These are phyloP conservation scores for Synanthedon andrenaeformis DNA, from an alignment of 2,888 invertebrate genomes.

Conservation along the genomic window DNA sequence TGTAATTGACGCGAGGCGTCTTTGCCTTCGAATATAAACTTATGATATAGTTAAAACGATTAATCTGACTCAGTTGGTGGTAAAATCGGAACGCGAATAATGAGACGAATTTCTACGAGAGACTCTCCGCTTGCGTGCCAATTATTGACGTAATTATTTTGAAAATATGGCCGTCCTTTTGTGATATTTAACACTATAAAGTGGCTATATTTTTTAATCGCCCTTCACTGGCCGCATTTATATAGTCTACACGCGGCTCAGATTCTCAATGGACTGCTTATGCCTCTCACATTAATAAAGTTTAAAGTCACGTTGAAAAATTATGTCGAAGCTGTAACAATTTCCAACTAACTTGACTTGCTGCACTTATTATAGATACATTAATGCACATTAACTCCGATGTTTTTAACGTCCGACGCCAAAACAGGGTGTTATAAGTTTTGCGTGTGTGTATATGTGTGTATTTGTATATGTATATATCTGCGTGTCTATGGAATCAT, in stretches of 20 bases:
- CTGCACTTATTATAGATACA: too few species aligned
- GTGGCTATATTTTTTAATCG: constrained; percentile 55
- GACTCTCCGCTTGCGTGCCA: constrained; percentile 53
- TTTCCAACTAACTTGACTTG: neutral
- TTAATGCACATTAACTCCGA: too few species aligned
- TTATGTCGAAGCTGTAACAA: constrained; percentile 2
- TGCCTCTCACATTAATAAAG: constrained; percentile 25
- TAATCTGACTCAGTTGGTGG: constrained; percentile 66
- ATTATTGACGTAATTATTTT: constrained; percentile 69
- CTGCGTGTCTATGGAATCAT: too few species aligned
- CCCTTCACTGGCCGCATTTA: constrained; percentile 32
- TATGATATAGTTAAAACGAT: constrained; percentile 66
- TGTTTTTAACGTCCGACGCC: too few species aligned
- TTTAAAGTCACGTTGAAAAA: constrained; percentile 13
- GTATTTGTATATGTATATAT: too few species aligned
- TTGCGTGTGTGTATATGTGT: too few species aligned
- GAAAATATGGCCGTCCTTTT: constrained; percentile 61
- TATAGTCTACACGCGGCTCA: constrained; percentile 31
- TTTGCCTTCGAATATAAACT: constrained; percentile 46
- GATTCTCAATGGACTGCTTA: constrained; percentile 55
- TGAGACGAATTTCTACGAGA: constrained; percentile 46
- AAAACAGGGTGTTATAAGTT: too few species aligned
- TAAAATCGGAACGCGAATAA: constrained; percentile 57
- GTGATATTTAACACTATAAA: constrained; percentile 55
- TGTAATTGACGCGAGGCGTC: constrained; percentile 57